Conservation (phyloP, 1,140 invertebrate species). For the Zaprionus kolodkinae region DNA sequence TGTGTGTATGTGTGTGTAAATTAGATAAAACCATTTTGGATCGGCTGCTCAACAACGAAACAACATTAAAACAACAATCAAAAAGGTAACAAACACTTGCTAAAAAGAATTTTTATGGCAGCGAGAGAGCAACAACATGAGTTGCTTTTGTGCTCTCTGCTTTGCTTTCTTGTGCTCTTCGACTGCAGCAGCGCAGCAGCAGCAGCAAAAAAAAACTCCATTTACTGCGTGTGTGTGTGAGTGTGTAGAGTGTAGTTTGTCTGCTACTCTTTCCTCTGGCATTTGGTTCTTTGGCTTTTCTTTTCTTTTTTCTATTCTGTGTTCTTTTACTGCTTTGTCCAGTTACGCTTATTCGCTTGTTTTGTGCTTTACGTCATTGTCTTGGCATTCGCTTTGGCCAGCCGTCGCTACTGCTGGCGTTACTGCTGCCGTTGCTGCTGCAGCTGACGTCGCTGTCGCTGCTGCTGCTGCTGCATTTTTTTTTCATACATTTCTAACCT, state of each 20-base stretch:
- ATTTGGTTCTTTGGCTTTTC: slow-evolving; percentile 47
- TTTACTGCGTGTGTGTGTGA: slow-evolving; percentile 20
- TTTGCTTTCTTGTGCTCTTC: slow-evolving; percentile 8
- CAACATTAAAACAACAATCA: slow-evolving; percentile 5
- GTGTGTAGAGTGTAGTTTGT: slow-evolving; percentile 27
- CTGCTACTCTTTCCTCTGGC: slow-evolving; percentile 31
- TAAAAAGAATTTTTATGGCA: slow-evolving; percentile 27
- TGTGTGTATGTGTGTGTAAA: slow-evolving; percentile 11
- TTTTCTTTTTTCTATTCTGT: slow-evolving; percentile 58
- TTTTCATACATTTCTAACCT: slow-evolving; percentile 16
- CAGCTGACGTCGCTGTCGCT: not conserved
- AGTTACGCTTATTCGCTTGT: slow-evolving; percentile 64
- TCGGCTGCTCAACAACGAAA: slow-evolving; percentile 13
- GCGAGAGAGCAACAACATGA: slow-evolving; percentile 11
- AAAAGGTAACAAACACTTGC: slow-evolving; percentile 38
- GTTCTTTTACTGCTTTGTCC: slow-evolving; percentile 51
- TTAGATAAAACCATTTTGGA: slow-evolving; percentile 12
- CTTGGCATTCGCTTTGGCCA: slow-evolving; percentile 45
- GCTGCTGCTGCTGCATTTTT: not conserved
- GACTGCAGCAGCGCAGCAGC: slow-evolving; percentile 3
- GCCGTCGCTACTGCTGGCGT: slow-evolving; percentile 16
- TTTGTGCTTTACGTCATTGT: slow-evolving; percentile 64
- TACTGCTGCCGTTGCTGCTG: not conserved
- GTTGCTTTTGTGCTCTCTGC: slow-evolving; percentile 17
- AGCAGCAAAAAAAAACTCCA: slow-evolving; percentile 34